These are phyloP conservation scores for Streptopelia turtur DNA, from an alignment of 2,797 vertebrate species.

Conservation along the genomic window DNA sequence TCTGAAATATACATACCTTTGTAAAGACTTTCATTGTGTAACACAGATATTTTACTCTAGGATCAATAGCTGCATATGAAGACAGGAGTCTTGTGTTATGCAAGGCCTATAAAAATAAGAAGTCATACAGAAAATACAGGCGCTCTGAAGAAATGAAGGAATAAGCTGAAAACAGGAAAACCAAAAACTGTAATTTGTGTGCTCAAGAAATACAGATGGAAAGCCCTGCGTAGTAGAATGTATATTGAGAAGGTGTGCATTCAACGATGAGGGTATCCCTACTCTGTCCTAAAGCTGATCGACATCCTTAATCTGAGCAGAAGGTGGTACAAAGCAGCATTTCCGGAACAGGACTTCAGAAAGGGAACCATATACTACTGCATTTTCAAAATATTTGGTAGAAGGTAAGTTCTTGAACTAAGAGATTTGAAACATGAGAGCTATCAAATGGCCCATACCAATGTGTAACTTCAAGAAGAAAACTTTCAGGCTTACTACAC, in stretches of 20 bases:
- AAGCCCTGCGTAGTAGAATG: neutral
- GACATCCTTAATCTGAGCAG: neutral
- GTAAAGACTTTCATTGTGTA: slow-evolving; percentile 98
- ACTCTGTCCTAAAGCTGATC: neutral
- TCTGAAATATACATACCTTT: slow-evolving; percentile 80
- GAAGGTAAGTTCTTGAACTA: neutral
- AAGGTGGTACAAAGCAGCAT: neutral
- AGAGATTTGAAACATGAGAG: neutral
- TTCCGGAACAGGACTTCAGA: neutral
- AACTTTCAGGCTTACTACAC: neutral
- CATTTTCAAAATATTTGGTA: neutral
- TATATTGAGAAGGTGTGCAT: neutral
- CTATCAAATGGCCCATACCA: rapidly evolving
- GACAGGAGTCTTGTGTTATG: slow-evolving; percentile 92
- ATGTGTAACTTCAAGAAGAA: neutral
- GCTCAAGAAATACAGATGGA: neutral
- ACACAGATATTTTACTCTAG: slow-evolving; percentile 91
- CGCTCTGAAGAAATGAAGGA: neutral
- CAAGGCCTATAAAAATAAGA: slow-evolving; percentile 82
- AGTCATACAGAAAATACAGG: neutral
- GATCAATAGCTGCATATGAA: slow-evolving; percentile 90
- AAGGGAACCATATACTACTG: neutral
- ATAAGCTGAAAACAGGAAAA: neutral
- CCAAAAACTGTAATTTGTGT: neutral
- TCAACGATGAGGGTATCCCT: neutral